phyloP scores from a whole-genome alignment of 2,113 vertebrate species.

The Eretmochelys imbricata region DNA sequence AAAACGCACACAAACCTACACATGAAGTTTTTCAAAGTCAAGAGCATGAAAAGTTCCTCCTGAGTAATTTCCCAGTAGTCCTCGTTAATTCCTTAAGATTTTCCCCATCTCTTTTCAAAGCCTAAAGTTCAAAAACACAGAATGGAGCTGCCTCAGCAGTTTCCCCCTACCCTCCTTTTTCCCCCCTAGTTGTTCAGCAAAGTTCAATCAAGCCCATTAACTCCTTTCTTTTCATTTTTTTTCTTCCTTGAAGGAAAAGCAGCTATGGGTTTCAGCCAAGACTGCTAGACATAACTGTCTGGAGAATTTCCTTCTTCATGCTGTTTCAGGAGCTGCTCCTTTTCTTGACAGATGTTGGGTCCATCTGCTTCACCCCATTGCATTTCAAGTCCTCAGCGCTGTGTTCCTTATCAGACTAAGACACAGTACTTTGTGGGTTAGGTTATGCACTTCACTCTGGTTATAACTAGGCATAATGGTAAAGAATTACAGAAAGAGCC shows the following conservation, averaged over 20 bases:
- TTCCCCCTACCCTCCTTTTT: not conserved
- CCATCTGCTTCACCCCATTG: not conserved
- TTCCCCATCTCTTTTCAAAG: slow-evolving; percentile 74
- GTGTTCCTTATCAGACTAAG: not conserved
- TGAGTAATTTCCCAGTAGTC: slow-evolving; percentile 71
- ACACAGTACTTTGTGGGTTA: not conserved
- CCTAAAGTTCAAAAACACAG: slow-evolving; percentile 67
- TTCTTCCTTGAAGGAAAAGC: not conserved
- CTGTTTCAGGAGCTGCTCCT: not conserved
- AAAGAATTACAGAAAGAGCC: not conserved
- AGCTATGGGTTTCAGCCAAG: not conserved
- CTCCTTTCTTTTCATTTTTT: slow-evolving; percentile 11
- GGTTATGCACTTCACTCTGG: not conserved
- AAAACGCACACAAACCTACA: not conserved
- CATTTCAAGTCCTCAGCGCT: not conserved
- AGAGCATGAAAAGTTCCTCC: slow-evolving; percentile 20
- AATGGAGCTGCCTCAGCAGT: slow-evolving; percentile 74
- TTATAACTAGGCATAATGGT: not conserved
- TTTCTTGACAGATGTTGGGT: not conserved
- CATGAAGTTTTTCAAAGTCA: slow-evolving; percentile 25
- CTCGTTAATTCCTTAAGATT: slow-evolving; percentile 75
- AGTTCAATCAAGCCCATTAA: slow-evolving; percentile 65
- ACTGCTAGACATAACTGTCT: not conserved
- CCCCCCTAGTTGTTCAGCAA: slow-evolving; percentile 1
- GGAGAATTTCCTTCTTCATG: not conserved